Conservation (phyloP, 2,888 invertebrate species). For the Pandemis cinnamomeana region DNA sequence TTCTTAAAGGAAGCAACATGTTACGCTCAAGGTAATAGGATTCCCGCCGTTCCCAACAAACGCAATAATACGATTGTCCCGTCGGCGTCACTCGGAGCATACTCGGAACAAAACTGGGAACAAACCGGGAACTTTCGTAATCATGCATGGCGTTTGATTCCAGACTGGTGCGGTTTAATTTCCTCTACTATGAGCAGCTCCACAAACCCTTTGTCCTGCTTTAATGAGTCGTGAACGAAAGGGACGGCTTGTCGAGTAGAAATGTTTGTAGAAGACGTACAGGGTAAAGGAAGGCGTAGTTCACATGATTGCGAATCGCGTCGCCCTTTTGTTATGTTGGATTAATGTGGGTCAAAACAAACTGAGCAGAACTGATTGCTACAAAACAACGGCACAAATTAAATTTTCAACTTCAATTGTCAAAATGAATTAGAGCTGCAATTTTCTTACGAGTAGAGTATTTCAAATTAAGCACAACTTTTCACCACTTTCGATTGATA, state of each 20-base stretch:
- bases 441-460: too few relatives aligned
- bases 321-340: not conserved
- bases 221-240: not conserved
- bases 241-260: not conserved
- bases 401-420: too few relatives aligned
- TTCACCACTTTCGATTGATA: too few relatives aligned
- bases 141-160: not conserved
- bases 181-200: constrained; percentile 4
- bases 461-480: too few relatives aligned
- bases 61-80: constrained; percentile 9
- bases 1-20: constrained; percentile 4
- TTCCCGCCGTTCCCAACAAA: constrained; percentile 12
- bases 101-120: not conserved
- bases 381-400: too few relatives aligned
- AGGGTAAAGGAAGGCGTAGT: not conserved
- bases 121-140: constrained; percentile 1
- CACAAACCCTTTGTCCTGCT: not conserved
- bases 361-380: not conserved
- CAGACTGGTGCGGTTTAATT: constrained; percentile 12
- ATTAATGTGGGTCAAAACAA: not conserved
- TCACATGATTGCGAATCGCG: not conserved
- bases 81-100: not conserved
- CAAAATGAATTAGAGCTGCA: too few relatives aligned
- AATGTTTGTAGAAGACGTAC: not conserved
- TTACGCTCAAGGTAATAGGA: not conserved